Percentiles rank a stretch among this genome's conserved stretches.
Conservation (phyloP, 2,113 vertebrate genomes). For the Hemiscyllium ocellatum region DNA sequence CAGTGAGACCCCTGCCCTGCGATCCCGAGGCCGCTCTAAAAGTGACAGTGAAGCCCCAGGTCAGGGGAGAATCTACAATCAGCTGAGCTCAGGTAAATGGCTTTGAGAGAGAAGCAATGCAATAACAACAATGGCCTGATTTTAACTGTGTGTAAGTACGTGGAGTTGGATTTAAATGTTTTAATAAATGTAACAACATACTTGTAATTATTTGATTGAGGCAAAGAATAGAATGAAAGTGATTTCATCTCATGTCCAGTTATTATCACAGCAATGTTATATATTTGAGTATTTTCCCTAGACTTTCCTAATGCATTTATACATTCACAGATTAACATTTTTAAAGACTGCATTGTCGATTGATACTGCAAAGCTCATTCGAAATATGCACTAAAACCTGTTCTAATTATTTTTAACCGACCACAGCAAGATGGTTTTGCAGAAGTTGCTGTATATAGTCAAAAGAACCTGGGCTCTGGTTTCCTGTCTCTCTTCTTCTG, state of each 20-base stretch:
- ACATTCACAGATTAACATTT: not conserved
- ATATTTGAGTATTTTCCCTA: not conserved
- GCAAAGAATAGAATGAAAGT: not conserved
- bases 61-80: slow-evolving; percentile 46
- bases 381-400: not conserved
- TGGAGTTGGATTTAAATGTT: too few relatives aligned
- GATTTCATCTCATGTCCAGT: slow-evolving; percentile 45
- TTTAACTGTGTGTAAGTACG: not conserved
- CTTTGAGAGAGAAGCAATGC: not conserved
- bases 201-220: not conserved
- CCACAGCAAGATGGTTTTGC: too few relatives aligned
- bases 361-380: not conserved
- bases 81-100: slow-evolving; percentile 62
- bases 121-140: slow-evolving; percentile 36
- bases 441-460: not conserved
- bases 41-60: slow-evolving; percentile 59
- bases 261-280: not conserved
- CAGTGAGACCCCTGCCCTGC: slow-evolving; percentile 45
- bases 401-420: not conserved
- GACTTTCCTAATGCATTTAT: not conserved
- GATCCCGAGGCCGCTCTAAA: slow-evolving; percentile 59
- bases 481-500: not conserved
- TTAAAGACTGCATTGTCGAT: not conserved
- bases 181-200: slow-evolving; percentile 40
- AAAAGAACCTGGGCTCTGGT: not conserved